phyloP scores from a whole-genome alignment of 2,888 invertebrate species.

The Catonia carolina region DNA sequence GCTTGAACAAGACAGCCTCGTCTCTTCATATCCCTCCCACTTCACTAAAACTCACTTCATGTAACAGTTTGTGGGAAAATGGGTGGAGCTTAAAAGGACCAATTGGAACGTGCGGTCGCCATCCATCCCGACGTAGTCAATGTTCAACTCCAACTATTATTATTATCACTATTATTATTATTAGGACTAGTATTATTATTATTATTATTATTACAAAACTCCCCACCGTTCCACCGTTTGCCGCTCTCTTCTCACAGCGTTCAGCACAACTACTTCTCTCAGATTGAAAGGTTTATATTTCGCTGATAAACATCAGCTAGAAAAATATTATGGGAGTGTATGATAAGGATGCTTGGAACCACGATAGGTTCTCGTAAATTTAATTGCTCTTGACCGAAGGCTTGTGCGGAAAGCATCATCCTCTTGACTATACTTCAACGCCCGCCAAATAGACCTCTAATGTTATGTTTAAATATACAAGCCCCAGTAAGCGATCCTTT shows the following conservation, averaged over 20 bases:
- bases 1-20: neutral
- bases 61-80: neutral
- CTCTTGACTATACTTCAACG: no score
- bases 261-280: neutral
- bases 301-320: slow-evolving; percentile 27
- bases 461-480: no score
- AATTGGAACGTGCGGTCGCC: slow-evolving; percentile 5
- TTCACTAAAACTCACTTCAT: neutral
- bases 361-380: slow-evolving; percentile 18
- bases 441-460: no score
- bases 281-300: slow-evolving; percentile 28
- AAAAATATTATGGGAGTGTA: slow-evolving; percentile 25
- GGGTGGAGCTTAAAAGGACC: neutral
- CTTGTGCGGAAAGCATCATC: neutral
- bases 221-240: slow-evolving; percentile 50
- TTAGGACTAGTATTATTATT: no score
- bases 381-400: slow-evolving; percentile 26
- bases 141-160: no score
- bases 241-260: slow-evolving; percentile 41
- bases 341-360: slow-evolving; percentile 23
- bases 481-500: no score
- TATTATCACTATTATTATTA: no score
- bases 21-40: neutral
- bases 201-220: slow-evolving; percentile 29
- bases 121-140: no score